Evolutionary conservation across 2,797 vertebrate genomes (phyloP).

Genomic region (Hippoglossus hippoglossus): DNA sequence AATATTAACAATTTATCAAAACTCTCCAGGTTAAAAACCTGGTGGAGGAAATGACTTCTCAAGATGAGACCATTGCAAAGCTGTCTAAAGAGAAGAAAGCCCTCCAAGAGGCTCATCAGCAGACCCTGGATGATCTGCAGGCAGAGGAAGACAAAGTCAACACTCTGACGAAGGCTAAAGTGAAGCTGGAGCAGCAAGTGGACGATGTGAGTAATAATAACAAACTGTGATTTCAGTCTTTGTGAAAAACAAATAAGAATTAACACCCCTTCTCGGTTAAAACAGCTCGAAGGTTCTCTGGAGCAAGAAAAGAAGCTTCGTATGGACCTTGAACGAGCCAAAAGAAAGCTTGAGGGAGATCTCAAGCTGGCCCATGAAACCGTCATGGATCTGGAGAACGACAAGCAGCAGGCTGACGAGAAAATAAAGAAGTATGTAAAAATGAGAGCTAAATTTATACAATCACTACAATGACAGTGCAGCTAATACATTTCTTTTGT

Average conservation of each 20-base stretch:
- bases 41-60: conserved; percentile 85
- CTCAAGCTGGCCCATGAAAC: conserved; percentile 90
- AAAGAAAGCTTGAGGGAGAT: conserved; percentile 90
- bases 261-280: neutral
- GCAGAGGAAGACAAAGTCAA: conserved; percentile 90
- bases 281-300: conserved; percentile 88
- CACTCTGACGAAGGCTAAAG: conserved; percentile 85
- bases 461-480: neutral
- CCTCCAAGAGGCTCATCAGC: conserved; percentile 84
- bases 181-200: conserved; percentile 90
- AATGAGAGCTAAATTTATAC: neutral
- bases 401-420: conserved; percentile 90
- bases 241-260: neutral
- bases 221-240: neutral
- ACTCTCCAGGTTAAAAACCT: conserved; percentile 83
- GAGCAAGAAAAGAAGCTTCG: conserved; percentile 91
- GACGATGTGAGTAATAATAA: conserved; percentile 86
- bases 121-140: conserved; percentile 85
- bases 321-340: conserved; percentile 88
- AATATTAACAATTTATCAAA: neutral
- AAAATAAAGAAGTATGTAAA: conserved; percentile 88
- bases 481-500: neutral
- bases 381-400: conserved; percentile 87
- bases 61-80: conserved; percentile 84
- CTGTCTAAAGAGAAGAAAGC: conserved; percentile 83